Percentiles rank a stretch among this genome's conserved stretches.
phyloP scores from a whole-genome alignment of 1,140 invertebrate species.

The Drosophila micromelanica region DNA sequence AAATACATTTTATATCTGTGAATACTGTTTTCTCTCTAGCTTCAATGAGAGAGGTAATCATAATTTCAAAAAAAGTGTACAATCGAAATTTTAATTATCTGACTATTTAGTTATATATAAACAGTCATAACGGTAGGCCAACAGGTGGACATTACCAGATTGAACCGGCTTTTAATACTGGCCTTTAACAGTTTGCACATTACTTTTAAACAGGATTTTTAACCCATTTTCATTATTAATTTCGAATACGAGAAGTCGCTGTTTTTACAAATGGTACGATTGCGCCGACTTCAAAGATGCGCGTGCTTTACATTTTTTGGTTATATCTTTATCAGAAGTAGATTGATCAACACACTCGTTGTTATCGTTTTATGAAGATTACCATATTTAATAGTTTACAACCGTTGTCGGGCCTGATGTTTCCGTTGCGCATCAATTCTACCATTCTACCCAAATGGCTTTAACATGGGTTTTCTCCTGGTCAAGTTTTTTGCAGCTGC shows the following conservation, averaged over 20 bases:
- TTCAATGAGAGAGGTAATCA: too few species aligned
- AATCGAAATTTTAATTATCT: too few species aligned
- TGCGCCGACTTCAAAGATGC: not conserved
- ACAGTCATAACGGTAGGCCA: too few species aligned
- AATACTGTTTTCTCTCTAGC: too few species aligned
- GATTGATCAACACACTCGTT: conserved; percentile 28
- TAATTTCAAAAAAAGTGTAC: too few species aligned
- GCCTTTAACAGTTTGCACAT: too few species aligned
- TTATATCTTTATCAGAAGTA: conserved; percentile 4
- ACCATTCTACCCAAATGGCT: conserved; percentile 35
- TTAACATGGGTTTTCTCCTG: conserved; percentile 43
- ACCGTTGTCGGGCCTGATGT: conserved; percentile 65
- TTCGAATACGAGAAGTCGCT: not conserved
- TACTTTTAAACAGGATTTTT: too few species aligned
- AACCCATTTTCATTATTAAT: not conserved
- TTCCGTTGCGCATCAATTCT: conserved; percentile 57
- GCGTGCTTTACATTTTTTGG: not conserved
- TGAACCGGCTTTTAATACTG: too few species aligned
- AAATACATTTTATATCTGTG: too few species aligned
- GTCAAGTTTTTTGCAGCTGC: conserved; percentile 38
- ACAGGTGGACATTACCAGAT: too few species aligned
- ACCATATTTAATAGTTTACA: conserved; percentile 70
- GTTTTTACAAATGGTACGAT: not conserved
- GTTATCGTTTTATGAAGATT: conserved; percentile 46
- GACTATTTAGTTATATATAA: too few species aligned